A percentile compares a stretch with the other conserved stretches of the same genome.
Evolutionary conservation across 1,140 invertebrate species (phyloP).

Genomic region (Penaeus indicus): DNA sequence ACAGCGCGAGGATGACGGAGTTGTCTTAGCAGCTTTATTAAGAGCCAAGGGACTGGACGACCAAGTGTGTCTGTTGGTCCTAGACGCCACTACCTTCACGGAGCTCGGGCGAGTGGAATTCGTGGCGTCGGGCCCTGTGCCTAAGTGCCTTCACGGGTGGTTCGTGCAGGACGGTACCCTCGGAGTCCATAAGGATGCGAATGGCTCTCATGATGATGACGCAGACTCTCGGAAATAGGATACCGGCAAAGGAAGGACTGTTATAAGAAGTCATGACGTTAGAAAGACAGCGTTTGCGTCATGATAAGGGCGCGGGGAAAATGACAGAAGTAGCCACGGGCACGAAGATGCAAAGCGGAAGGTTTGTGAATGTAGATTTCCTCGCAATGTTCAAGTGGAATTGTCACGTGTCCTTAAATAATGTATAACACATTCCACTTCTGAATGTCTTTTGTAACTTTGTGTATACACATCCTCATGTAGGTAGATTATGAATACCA

Average conservation of each 20-base stretch:
- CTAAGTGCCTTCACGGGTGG: conserved; percentile 67
- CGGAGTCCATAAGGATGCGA: background rate
- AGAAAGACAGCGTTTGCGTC: background rate
- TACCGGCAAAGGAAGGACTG: background rate
- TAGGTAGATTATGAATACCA: too few relatives aligned
- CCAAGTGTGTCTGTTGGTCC: conserved; percentile 68
- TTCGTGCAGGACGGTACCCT: conserved; percentile 55
- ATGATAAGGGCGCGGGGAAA: background rate
- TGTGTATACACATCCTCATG: too few relatives aligned
- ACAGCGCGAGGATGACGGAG: conserved; percentile 70
- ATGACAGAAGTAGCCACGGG: background rate
- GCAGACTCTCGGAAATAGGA: background rate
- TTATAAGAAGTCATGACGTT: conserved; percentile 4
- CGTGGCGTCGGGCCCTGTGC: conserved; percentile 61
- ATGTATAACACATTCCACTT: too few relatives aligned
- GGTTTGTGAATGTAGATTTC: too few relatives aligned
- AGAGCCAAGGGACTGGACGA: conserved; percentile 65
- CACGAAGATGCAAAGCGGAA: too few relatives aligned
- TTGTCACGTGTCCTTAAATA: too few relatives aligned
- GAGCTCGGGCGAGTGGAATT: conserved; percentile 67
- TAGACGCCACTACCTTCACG: conserved; percentile 69
- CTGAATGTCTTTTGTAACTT: too few relatives aligned
- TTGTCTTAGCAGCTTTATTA: conserved; percentile 69
- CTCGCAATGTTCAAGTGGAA: too few relatives aligned
- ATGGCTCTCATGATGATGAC: background rate